A percentile compares a stretch with the other conserved stretches of the same genome.
Evolutionary conservation across 2,113 vertebrate genomes (phyloP).

Genomic region (Thomomys bottae): DNA sequence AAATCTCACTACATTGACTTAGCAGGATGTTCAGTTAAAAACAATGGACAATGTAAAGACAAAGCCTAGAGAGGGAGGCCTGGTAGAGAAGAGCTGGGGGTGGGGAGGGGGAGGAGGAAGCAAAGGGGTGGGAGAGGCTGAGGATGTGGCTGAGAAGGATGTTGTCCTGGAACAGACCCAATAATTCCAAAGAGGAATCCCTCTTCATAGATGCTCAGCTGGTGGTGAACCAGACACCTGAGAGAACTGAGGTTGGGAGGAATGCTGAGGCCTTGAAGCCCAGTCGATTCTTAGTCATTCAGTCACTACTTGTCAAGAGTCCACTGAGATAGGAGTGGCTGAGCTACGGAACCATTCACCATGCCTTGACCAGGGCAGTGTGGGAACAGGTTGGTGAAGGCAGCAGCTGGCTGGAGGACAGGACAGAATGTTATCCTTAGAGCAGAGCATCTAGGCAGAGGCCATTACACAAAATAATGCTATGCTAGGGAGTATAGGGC

Average conservation of each 20-base stretch:
- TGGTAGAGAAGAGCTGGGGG: neutral
- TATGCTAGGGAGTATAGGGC: too few relatives aligned
- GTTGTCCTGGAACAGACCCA: too few relatives aligned
- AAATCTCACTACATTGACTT: neutral
- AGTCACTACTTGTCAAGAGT: neutral
- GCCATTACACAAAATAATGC: neutral
- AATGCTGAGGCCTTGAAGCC: neutral
- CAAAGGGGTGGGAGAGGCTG: too few relatives aligned
- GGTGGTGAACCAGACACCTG: neutral
- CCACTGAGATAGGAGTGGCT: too few relatives aligned
- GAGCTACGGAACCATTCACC: neutral
- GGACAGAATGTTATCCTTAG: neutral
- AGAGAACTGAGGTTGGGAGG: neutral
- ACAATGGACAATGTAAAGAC: neutral
- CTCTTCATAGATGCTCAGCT: neutral
- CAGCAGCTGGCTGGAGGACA: neutral
- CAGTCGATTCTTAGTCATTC: neutral
- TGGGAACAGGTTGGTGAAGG: neutral
- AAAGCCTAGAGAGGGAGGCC: neutral
- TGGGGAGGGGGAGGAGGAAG: too few relatives aligned
- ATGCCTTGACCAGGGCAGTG: neutral
- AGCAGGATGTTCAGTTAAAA: neutral
- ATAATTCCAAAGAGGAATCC: neutral
- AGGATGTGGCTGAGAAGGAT: neutral
- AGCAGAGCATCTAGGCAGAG: neutral